These are phyloP conservation scores for Apodemia duryi DNA, from an alignment of 2,888 invertebrate species.

Conservation along the genomic window DNA sequence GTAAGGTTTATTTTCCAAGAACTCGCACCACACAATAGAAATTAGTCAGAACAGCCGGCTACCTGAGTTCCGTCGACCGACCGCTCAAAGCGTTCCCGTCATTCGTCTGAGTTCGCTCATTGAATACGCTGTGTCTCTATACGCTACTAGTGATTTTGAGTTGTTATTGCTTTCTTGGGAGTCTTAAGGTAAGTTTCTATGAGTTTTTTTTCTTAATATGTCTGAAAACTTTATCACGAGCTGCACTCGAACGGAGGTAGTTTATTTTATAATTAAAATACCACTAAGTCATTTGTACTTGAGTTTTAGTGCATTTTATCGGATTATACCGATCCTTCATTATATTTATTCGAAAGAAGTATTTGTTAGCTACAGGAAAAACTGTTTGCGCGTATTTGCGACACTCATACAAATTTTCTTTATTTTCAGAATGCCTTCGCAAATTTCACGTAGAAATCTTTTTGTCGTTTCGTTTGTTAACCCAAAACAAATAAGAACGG, in stretches of 20 bases:
- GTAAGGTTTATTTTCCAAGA: no score
- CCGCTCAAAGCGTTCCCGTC: no score
- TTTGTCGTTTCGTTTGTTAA: constrained; percentile 19
- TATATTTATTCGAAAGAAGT: constrained; percentile 19
- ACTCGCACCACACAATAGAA: no score
- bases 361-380: constrained; percentile 18
- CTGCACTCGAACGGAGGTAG: constrained; percentile 4
- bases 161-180: no score
- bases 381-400: no score
- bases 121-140: no score
- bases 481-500: constrained; percentile 16
- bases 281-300: constrained; percentile 8
- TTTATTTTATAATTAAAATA: constrained; percentile 4
- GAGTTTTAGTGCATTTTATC: constrained; percentile 18
- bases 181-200: constrained; percentile 12
- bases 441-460: constrained; percentile 16
- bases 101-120: no score
- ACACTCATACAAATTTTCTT: constrained; percentile 17
- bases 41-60: no score
- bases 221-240: constrained; percentile 16
- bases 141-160: no score
- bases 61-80: no score
- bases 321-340: constrained; percentile 18
- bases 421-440: constrained; percentile 19
- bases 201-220: constrained; percentile 12